Evolutionary conservation across 2,113 vertebrate genomes (phyloP).

Genomic region (Hymenochirus boettgeri): DNA sequence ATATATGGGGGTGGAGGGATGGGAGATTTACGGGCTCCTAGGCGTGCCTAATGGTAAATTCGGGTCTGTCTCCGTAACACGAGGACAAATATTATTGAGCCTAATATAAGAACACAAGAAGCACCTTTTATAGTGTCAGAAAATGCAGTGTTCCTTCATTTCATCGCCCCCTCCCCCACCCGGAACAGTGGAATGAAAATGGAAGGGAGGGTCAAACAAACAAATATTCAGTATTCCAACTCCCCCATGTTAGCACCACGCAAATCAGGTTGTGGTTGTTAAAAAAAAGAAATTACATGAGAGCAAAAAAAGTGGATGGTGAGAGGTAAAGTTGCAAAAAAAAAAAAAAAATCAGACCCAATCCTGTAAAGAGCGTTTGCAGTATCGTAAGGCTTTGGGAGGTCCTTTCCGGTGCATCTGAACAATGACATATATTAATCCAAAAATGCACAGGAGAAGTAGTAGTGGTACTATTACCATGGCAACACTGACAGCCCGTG

Average conservation of each 20-base stretch:
- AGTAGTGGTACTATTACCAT: constrained; percentile 85
- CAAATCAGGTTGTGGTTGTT: background rate
- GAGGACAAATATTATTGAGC: background rate
- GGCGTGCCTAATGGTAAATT: too few relatives aligned
- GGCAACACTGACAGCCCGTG: constrained; percentile 82
- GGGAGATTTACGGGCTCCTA: too few relatives aligned
- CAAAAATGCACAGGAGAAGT: constrained; percentile 87
- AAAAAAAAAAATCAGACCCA: constrained; percentile 78
- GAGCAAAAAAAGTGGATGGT: constrained; percentile 8
- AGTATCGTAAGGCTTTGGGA: constrained; percentile 84
- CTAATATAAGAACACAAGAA: background rate
- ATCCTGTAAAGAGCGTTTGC: constrained; percentile 94
- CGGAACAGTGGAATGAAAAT: constrained; percentile 6
- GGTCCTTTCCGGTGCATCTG: constrained; percentile 93
- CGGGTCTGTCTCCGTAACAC: too few relatives aligned
- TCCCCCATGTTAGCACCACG: constrained; percentile 69
- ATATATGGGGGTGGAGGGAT: too few relatives aligned
- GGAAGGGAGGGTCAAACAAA: background rate
- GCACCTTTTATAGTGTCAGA: background rate
- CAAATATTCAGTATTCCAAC: constrained; percentile 36
- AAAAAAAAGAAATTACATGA: constrained; percentile 46
- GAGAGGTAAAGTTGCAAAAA: constrained; percentile 47
- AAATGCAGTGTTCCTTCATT: background rate
- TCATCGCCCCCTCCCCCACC: background rate
- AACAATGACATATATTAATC: constrained; percentile 83